Evolutionary conservation across 2,888 invertebrate species (phyloP).

Genomic region (Desoria tigrina): DNA sequence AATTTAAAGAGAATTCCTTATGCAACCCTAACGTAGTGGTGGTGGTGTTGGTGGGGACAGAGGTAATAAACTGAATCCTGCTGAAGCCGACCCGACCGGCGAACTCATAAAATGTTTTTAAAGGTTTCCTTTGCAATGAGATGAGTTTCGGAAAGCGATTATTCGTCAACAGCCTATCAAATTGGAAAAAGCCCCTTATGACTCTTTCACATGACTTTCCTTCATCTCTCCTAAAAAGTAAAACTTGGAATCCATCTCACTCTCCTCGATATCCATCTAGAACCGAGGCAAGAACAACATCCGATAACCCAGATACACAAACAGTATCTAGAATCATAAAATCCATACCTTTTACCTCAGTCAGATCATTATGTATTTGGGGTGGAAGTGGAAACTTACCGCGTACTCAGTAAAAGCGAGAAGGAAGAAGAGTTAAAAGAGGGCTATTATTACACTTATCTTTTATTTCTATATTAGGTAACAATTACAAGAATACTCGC

Average conservation of each 20-base stretch:
- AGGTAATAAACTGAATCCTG: slow-evolving; percentile 25
- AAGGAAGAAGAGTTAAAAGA: too few relatives aligned
- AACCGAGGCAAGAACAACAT: not conserved
- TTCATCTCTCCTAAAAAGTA: slow-evolving; percentile 15
- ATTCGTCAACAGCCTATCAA: slow-evolving; percentile 43
- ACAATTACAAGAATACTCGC: too few relatives aligned
- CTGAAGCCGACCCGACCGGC: slow-evolving; percentile 24
- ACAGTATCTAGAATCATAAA: slow-evolving; percentile 1
- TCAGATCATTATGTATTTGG: not conserved
- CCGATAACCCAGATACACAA: not conserved
- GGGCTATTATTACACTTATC: too few relatives aligned
- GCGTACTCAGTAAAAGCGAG: too few relatives aligned
- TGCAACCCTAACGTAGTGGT: not conserved
- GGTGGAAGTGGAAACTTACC: too few relatives aligned
- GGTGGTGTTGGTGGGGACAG: slow-evolving; percentile 11
- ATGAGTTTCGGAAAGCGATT: slow-evolving; percentile 40
- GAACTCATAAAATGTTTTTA: slow-evolving; percentile 42
- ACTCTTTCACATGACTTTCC: slow-evolving; percentile 30
- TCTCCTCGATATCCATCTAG: not conserved
- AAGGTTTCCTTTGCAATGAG: slow-evolving; percentile 37
- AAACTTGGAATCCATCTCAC: not conserved
- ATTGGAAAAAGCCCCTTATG: slow-evolving; percentile 34
- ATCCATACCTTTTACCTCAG: slow-evolving; percentile 8
- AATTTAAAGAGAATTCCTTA: not conserved
- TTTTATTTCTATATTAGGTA: too few relatives aligned